Evolutionary conservation across 1,140 invertebrate species (phyloP).

Genomic region (Olivierus martensii): DNA sequence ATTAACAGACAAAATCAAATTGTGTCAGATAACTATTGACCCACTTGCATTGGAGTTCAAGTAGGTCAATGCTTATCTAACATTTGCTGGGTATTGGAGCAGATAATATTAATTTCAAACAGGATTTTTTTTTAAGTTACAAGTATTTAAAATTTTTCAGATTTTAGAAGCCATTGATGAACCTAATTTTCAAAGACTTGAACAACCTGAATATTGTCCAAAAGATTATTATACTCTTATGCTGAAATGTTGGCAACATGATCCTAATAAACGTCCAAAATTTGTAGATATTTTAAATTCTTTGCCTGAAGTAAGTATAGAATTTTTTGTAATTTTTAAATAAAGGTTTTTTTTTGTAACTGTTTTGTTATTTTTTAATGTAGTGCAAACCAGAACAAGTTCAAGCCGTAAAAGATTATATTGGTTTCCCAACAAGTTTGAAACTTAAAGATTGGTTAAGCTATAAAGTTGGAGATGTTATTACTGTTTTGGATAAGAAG

Average conservation of each 20-base stretch:
- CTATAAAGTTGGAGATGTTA: constrained; percentile 77
- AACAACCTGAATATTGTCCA: constrained; percentile 87
- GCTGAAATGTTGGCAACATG: constrained; percentile 87
- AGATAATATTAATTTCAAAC: too few relatives aligned
- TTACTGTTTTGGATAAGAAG: constrained; percentile 85
- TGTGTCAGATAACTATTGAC: too few relatives aligned
- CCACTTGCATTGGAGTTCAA: too few relatives aligned
- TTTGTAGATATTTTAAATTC: constrained; percentile 68
- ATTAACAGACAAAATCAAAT: too few relatives aligned
- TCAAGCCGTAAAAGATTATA: constrained; percentile 48
- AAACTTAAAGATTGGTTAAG: constrained; percentile 51
- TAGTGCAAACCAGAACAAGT: constrained; percentile 76
- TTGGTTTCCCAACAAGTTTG: constrained; percentile 26
- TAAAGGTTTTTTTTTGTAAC: background rate
- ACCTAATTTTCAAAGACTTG: constrained; percentile 64
- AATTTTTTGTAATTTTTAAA: constrained; percentile 26
- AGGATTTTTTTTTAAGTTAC: too few relatives aligned
- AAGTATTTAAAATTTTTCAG: constrained; percentile 45
- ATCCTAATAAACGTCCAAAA: constrained; percentile 54
- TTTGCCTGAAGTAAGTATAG: constrained; percentile 59
- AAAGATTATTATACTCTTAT: constrained; percentile 82
- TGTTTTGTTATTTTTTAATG: background rate
- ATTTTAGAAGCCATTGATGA: constrained; percentile 90
- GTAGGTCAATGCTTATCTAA: too few relatives aligned
- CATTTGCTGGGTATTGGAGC: too few relatives aligned